phyloP scores from a whole-genome alignment of 1,140 invertebrate genomes.

The Telenomus remus region DNA sequence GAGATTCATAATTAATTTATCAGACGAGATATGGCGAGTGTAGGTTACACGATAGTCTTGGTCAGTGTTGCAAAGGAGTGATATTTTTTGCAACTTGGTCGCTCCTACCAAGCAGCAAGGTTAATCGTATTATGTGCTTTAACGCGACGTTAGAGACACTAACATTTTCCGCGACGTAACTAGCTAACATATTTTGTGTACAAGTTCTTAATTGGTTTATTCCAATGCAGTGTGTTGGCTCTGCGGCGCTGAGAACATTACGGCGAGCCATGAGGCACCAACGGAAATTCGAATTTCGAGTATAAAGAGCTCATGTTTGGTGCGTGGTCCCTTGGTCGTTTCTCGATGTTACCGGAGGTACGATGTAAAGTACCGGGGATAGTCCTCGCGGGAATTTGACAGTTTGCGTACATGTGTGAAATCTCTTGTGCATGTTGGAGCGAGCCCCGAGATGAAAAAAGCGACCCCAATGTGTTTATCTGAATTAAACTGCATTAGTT shows the following conservation, averaged over 20 bases:
- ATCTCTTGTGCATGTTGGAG: not conserved
- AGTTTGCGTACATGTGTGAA: not conserved
- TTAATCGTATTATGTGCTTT: too few species aligned
- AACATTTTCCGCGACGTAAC: too few species aligned
- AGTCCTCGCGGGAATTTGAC: conserved; percentile 2
- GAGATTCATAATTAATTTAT: too few species aligned
- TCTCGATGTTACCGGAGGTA: not conserved
- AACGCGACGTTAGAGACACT: too few species aligned
- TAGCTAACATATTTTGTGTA: conserved; percentile 1
- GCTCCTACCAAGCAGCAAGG: too few species aligned
- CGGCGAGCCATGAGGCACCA: not conserved
- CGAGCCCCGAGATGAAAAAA: too few species aligned
- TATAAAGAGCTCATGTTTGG: conserved; percentile 1
- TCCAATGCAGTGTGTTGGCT: conserved; percentile 1
- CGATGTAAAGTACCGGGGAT: not conserved
- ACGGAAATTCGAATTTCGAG: not conserved
- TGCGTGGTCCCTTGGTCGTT: conserved; percentile 2
- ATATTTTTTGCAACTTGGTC: too few species aligned
- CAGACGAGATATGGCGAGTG: too few species aligned
- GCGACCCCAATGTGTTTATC: too few species aligned
- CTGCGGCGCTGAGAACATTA: conserved; percentile 1
- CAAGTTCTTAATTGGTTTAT: conserved; percentile 3
- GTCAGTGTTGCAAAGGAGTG: too few species aligned
- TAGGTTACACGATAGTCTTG: too few species aligned
- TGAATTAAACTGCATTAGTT: too few species aligned